phyloP scores from a whole-genome alignment of 1,140 invertebrate genomes.

The Micrasema longulum region DNA sequence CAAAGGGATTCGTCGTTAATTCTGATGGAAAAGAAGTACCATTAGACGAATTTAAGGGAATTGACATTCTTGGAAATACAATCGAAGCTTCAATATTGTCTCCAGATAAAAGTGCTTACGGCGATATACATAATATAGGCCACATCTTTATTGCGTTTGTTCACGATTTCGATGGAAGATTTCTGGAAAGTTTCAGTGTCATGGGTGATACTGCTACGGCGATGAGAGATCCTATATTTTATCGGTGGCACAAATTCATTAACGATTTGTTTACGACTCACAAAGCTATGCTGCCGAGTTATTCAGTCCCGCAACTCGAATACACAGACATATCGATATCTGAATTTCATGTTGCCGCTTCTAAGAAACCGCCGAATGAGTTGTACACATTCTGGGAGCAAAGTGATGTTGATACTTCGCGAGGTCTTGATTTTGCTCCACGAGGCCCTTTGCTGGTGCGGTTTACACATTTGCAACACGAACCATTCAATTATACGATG shows the following conservation, averaged over 20 bases:
- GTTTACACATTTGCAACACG: slow-evolving; percentile 81
- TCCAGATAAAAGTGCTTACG: slow-evolving; percentile 76
- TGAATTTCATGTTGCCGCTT: slow-evolving; percentile 66
- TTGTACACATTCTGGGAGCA: slow-evolving; percentile 80
- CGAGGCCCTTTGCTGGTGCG: slow-evolving; percentile 76
- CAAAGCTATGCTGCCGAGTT: slow-evolving; percentile 77
- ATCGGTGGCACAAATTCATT: slow-evolving; percentile 84
- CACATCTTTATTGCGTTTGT: slow-evolving; percentile 73
- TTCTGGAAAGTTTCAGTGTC: slow-evolving; percentile 67
- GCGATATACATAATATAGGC: slow-evolving; percentile 81
- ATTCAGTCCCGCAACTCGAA: slow-evolving; percentile 67
- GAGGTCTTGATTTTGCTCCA: slow-evolving; percentile 82
- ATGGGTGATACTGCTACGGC: slow-evolving; percentile 79
- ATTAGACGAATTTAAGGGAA: slow-evolving; percentile 76
- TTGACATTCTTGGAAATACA: slow-evolving; percentile 84
- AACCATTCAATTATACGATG: slow-evolving; percentile 76
- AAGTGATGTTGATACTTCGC: slow-evolving; percentile 77
- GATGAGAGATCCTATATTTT: slow-evolving; percentile 89
- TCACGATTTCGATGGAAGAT: slow-evolving; percentile 76
- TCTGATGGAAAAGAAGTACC: slow-evolving; percentile 66
- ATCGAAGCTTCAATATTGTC: slow-evolving; percentile 81
- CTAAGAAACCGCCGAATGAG: slow-evolving; percentile 66
- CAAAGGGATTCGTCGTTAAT: slow-evolving; percentile 71
- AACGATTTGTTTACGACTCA: slow-evolving; percentile 83
- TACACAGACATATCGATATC: slow-evolving; percentile 73